A percentile compares a stretch with the other conserved stretches of the same genome.
phyloP scores from a whole-genome alignment of 1,140 invertebrate genomes.

The Holotrichia oblita region DNA sequence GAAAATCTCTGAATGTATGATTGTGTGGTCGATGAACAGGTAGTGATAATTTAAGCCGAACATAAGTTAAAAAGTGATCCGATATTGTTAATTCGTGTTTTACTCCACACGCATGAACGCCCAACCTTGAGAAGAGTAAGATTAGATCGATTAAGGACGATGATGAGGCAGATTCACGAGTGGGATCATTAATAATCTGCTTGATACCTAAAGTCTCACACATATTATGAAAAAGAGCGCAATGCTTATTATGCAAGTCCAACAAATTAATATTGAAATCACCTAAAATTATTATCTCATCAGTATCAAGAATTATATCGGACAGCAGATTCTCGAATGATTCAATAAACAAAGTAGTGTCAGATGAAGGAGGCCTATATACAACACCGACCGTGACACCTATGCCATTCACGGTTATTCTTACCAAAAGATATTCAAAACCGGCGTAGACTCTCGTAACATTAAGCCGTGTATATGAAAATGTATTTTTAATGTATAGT shows the following conservation, averaged over 20 bases:
- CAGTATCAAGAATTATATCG: conserved; percentile 4
- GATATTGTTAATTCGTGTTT: neutral
- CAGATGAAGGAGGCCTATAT: neutral
- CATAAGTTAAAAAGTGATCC: neutral
- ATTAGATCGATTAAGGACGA: conserved; percentile 1
- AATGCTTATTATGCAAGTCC: neutral
- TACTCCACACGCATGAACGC: neutral
- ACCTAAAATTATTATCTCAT: neutral
- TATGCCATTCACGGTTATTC: neutral
- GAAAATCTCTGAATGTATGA: no score
- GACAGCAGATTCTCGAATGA: no score
- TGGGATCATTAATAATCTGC: neutral
- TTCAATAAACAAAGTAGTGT: neutral
- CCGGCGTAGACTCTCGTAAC: neutral
- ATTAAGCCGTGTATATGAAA: neutral
- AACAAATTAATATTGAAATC: conserved; percentile 15
- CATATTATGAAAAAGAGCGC: neutral
- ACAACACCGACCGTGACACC: neutral
- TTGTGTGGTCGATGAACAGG: no score
- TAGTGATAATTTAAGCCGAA: no score
- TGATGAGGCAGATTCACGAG: neutral
- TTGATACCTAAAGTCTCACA: neutral
- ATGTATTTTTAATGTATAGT: neutral
- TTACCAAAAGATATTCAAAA: neutral
- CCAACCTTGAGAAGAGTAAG: neutral